These are phyloP conservation scores for Resseliella maxima DNA, from an alignment of 2,888 invertebrate species.

Conservation along the genomic window DNA sequence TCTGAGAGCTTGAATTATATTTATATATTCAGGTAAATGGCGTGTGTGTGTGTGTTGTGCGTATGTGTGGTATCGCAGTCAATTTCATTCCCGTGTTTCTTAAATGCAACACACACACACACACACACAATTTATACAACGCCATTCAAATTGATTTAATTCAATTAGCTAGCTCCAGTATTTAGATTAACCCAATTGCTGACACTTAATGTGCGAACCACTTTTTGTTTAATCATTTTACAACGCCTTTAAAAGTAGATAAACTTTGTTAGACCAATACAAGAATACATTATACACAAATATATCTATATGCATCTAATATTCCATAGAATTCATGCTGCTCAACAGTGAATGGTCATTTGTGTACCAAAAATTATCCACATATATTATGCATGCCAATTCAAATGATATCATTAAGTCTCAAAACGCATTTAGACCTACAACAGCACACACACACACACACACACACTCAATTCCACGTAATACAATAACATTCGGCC, in stretches of 20 bases:
- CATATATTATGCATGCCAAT: conserved; percentile 42
- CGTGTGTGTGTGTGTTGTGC: too few relatives aligned
- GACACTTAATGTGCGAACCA: not conserved
- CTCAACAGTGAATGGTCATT: not conserved
- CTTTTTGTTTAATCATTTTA: not conserved
- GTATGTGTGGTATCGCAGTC: too few relatives aligned
- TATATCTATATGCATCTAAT: too few relatives aligned
- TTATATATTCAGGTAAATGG: not conserved
- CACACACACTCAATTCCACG: not conserved
- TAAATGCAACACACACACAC: too few relatives aligned
- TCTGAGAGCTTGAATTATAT: conserved; percentile 19
- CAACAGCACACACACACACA: not conserved
- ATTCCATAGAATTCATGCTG: too few relatives aligned
- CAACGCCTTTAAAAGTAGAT: not conserved
- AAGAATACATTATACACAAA: not conserved
- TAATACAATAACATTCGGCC: not conserved
- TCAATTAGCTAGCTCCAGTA: not conserved
- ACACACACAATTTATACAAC: too few relatives aligned
- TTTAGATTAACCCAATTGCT: not conserved
- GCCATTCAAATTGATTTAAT: not conserved
- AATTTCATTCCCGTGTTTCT: too few relatives aligned
- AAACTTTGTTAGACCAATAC: not conserved
- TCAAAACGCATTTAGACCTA: conserved; percentile 2
- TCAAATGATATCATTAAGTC: not conserved
- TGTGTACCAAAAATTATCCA: not conserved